Conservation (phyloP, 1,140 invertebrate species). For the Halictus rubicundus region DNA sequence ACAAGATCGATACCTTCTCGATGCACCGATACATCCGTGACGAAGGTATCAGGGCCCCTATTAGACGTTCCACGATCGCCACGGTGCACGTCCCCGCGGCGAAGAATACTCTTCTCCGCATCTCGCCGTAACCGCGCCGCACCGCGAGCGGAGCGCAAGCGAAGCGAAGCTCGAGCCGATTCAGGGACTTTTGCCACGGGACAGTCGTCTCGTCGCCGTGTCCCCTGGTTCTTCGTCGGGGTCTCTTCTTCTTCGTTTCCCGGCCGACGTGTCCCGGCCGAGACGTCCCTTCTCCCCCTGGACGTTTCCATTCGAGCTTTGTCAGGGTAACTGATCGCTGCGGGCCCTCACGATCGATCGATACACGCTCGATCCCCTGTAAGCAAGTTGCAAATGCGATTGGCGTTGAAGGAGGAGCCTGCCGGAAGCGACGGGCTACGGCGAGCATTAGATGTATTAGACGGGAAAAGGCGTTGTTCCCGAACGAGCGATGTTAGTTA, state of each 20-base stretch:
- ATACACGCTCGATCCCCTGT: constrained; percentile 69
- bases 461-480: constrained; percentile 39
- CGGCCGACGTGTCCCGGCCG: constrained; percentile 3
- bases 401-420: constrained; percentile 51
- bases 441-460: constrained; percentile 60
- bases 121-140: too few species aligned
- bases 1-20: constrained; percentile 43
- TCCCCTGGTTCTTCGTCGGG: not conserved
- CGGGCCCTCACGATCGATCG: constrained; percentile 67
- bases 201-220: constrained; percentile 15
- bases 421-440: constrained; percentile 35
- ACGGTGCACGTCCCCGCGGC: constrained; percentile 10
- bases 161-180: not conserved
- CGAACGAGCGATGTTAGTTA: constrained; percentile 2
- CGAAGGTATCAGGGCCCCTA: constrained; percentile 46
- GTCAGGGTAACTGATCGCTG: constrained; percentile 68
- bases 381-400: constrained; percentile 68
- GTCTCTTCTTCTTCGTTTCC: constrained; percentile 34
- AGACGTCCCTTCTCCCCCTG: constrained; percentile 46
- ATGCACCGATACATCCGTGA: constrained; percentile 54
- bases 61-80: constrained; percentile 52
- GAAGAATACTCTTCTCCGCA: constrained; percentile 41
- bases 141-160: too few species aligned
- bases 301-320: constrained; percentile 61
- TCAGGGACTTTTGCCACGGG: not conserved